These are phyloP conservation scores for Pseudachorutes palmiensis DNA, from an alignment of 1,140 invertebrate species.

Conservation along the genomic window DNA sequence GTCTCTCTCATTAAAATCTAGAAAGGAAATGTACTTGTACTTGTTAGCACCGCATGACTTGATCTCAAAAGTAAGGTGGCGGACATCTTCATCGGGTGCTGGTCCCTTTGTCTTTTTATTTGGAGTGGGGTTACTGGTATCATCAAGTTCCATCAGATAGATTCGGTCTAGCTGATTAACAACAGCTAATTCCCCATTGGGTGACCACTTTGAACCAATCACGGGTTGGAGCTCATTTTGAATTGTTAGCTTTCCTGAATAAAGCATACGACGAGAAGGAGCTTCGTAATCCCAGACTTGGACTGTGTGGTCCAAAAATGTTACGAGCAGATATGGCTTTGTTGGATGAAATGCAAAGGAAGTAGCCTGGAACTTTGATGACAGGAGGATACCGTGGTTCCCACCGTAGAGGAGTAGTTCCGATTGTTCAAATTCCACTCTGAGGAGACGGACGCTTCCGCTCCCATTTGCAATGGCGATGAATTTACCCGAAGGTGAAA, in stretches of 20 bases:
- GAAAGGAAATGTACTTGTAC: constrained; percentile 29
- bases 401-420: background rate
- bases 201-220: constrained; percentile 26
- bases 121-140: background rate
- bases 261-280: constrained; percentile 19
- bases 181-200: constrained; percentile 11
- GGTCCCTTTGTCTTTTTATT: constrained; percentile 17
- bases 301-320: constrained; percentile 27
- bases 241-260: background rate
- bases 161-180: constrained; percentile 27
- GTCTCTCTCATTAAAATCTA: constrained; percentile 25
- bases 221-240: constrained; percentile 25
- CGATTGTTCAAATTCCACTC: background rate
- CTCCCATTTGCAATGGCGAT: constrained; percentile 4
- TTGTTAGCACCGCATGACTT: constrained; percentile 25
- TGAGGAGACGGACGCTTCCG: background rate
- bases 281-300: constrained; percentile 24
- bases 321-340: constrained; percentile 19
- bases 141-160: constrained; percentile 26
- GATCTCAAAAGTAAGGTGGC: constrained; percentile 10
- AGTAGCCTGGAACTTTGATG: constrained; percentile 16
- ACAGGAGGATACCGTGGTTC: constrained; percentile 16
- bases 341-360: constrained; percentile 24
- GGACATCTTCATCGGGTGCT: background rate
- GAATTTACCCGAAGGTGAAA: constrained; percentile 2